A percentile compares a stretch with the other conserved stretches of the same genome.
Conservation (phyloP, 2,113 vertebrate genomes). For the Callospermophilus lateralis region DNA sequence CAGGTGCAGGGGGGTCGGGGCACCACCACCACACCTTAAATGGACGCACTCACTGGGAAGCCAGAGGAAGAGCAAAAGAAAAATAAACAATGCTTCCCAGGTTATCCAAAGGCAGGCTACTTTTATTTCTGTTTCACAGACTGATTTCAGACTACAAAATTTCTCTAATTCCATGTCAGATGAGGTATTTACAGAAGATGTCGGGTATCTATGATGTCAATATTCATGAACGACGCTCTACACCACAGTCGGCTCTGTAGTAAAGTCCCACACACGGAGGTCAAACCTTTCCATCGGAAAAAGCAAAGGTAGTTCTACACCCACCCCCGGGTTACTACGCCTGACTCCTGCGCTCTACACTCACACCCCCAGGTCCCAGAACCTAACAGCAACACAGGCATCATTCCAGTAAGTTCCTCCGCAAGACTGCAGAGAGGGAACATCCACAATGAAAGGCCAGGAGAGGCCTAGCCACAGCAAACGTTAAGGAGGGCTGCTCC, state of each 20-base stretch:
- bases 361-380: constrained; percentile 57
- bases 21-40: not conserved
- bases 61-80: constrained; percentile 58
- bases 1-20: not conserved
- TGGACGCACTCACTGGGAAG: constrained; percentile 17
- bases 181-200: constrained; percentile 67
- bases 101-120: constrained; percentile 56
- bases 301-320: constrained; percentile 55
- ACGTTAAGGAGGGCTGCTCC: constrained; percentile 68
- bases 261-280: constrained; percentile 41
- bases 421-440: constrained; percentile 71
- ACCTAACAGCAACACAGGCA: constrained; percentile 40
- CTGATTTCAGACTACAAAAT: constrained; percentile 50
- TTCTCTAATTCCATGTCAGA: constrained; percentile 62
- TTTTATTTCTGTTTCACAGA: constrained; percentile 40
- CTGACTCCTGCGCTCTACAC: constrained; percentile 56
- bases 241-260: constrained; percentile 62
- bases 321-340: not conserved
- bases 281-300: constrained; percentile 68
- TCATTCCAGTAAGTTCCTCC: constrained; percentile 47
- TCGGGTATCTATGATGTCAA: constrained; percentile 73
- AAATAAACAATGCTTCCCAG: constrained; percentile 48
- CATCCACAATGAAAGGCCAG: constrained; percentile 74
- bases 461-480: constrained; percentile 44
- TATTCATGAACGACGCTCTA: constrained; percentile 70